Conservation (phyloP, 2,797 vertebrate species). For the Thamnophis elegans region DNA sequence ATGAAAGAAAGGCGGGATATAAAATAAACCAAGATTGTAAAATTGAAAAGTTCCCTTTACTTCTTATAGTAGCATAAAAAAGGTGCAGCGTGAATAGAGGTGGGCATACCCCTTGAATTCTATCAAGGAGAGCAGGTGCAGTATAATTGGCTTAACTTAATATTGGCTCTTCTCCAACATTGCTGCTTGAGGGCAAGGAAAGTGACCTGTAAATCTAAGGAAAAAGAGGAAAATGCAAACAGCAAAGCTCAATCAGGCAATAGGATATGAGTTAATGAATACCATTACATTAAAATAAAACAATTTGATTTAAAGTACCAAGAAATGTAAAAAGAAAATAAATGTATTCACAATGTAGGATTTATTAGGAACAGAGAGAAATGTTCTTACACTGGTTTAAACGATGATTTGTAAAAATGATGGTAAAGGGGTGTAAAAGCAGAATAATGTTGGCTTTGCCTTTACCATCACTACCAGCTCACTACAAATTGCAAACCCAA, state of each 20-base stretch:
- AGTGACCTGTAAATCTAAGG: neutral
- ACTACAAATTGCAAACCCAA: constrained; percentile 72
- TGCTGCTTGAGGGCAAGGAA: neutral
- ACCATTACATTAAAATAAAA: constrained; percentile 32
- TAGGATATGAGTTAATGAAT: constrained; percentile 1
- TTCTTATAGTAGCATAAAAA: neutral
- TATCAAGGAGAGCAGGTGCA: neutral
- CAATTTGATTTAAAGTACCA: neutral
- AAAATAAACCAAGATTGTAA: neutral
- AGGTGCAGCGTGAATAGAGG: neutral
- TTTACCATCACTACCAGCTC: constrained; percentile 22
- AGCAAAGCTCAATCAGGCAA: neutral
- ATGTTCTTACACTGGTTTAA: constrained; percentile 32
- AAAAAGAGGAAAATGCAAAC: neutral
- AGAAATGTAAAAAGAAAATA: constrained; percentile 5
- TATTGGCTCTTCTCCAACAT: neutral
- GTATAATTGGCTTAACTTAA: neutral
- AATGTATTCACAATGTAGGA: constrained; percentile 46
- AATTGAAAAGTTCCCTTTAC: neutral
- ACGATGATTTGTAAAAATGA: neutral
- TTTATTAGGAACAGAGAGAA: constrained; percentile 35
- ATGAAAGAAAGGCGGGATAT: neutral
- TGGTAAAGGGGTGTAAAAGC: neutral
- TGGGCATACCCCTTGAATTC: neutral
- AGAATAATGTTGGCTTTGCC: constrained; percentile 59